Evolutionary conservation across 2,888 invertebrate species (phyloP), one percentile per base, ranked within the genome.

Genomic region (Odontothrips loti): DNA sequence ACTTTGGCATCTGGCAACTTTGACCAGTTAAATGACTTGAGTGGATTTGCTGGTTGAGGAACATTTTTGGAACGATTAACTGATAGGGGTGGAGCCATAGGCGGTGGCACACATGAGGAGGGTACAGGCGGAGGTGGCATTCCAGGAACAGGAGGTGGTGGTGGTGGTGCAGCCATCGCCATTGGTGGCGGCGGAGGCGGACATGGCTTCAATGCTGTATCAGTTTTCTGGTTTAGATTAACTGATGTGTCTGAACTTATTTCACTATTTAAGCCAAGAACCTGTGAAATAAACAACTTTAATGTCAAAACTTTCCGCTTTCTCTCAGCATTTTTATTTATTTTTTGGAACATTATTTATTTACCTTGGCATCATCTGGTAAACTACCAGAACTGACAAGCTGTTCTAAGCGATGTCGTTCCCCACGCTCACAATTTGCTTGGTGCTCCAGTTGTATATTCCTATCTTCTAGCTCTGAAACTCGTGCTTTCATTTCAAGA

Each of bases 1-100:
- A 98, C 90, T 86, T 97, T 96, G 75, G 93, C 91, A 84, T 97
- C 97, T 0, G 97, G 96, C 82, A 98, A 89, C 87, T 96, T 98
- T 80, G 96, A 95, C 99, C 99, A 99, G 89, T 99, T 99, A 89
- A 99, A 96, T 81, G 97, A 96, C 88, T 98, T 98, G 81, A 99
- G 89, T 0, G 97, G 96, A 87, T 96, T 96, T 9, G 95, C 92
- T 0, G 98, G 96, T 85, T 95, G 95, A 17, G 99, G 99, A 82
- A 97, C 95, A 88, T 97, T 95, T 88, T 96, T 97, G 87, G 93
- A 86, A 85, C 83, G 83, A 43, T 83, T 82, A 23, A 81, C 83
- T 51, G 82, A 82, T 63, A 82, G 82, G 20, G 85, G 85, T 20
- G 85, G 84, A 27, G 84, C 84, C 68, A 85, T 85, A 0, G 85